Base-by-base conservation (phyloP, 1,140 invertebrate genomes). In the Hyles euphorbiae region DNA sequence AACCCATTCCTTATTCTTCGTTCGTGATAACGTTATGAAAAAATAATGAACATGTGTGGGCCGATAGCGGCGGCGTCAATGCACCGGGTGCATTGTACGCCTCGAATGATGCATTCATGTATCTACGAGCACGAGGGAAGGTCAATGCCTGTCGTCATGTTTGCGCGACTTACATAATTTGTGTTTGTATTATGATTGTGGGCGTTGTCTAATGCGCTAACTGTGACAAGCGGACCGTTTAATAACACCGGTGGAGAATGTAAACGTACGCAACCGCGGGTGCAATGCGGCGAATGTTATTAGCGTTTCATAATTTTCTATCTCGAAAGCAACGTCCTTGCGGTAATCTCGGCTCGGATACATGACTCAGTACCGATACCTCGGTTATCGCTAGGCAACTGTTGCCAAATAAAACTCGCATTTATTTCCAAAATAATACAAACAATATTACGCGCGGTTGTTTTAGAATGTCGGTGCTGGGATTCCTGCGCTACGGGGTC, bases 101-200 rank as follows among this genome's bases (percentile, higher is more conserved):
- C 8, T 53, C 74, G 69, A 82, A 74, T 83, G 80, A 83, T 83
- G 83, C 81, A 83, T 82, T 85, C 77, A 78, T 78, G 73, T 78
- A 74, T 80, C 75, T 78, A 79, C 71, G 62, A 65, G 59, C 60
- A 56, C 63, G 45, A 48, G 68, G 69, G 79, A 83, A 86, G 83
- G 83, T 83, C 83, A 83, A 76, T 83, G 83, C 70, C 81, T 84
- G 81, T 72, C 68, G 66, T 71, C 68, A 53, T 77, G 75, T 83
- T 83, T 77, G 72, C 79, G 71, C 55, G 58, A 70, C 73, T 86
- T 83, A 86, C 75, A 77, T 86, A 83, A 86, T 67, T 61, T 61
- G 58, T 72, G 72, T 85, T 78, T 77, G 65, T 74, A 70, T 78
- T 72, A 76, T 54, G 70, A 79, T 80, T 74, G 67, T 69, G 60